Conservation (phyloP, 2,113 vertebrate genomes). For the Excalfactoria chinensis region DNA sequence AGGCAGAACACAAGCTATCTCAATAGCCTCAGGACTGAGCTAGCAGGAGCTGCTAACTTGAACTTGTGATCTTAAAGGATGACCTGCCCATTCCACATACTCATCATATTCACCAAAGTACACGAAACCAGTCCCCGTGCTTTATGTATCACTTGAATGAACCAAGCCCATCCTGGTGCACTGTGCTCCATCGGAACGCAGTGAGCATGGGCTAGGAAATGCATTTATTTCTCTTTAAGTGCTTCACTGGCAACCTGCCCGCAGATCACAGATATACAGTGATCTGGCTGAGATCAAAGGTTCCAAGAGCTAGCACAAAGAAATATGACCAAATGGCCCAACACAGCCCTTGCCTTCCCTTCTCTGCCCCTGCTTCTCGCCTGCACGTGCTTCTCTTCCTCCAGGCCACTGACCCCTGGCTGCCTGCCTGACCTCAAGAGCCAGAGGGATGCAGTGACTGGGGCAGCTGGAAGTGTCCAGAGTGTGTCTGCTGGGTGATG, state of each 20-base stretch:
- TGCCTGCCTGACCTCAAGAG: not conserved
- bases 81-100: fast-evolving
- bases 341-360: not conserved
- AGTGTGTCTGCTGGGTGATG: not conserved
- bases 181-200: fast-evolving
- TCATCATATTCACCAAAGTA: fast-evolving
- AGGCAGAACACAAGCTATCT: not conserved
- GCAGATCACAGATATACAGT: not conserved
- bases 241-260: not conserved
- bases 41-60: not conserved
- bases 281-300: not conserved
- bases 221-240: not conserved
- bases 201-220: fast-evolving
- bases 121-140: fast-evolving
- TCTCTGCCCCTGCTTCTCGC: not conserved
- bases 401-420: not conserved
- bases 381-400: not conserved
- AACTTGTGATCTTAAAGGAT: not conserved
- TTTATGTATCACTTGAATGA: fast-evolving
- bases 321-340: not conserved
- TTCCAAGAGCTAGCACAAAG: not conserved
- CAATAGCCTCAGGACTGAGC: not conserved
- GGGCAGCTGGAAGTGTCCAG: not conserved
- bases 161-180: fast-evolving
- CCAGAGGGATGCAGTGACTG: fast-evolving